Conservation (phyloP, 2,113 vertebrate genomes). For the Amia ocellicauda region DNA sequence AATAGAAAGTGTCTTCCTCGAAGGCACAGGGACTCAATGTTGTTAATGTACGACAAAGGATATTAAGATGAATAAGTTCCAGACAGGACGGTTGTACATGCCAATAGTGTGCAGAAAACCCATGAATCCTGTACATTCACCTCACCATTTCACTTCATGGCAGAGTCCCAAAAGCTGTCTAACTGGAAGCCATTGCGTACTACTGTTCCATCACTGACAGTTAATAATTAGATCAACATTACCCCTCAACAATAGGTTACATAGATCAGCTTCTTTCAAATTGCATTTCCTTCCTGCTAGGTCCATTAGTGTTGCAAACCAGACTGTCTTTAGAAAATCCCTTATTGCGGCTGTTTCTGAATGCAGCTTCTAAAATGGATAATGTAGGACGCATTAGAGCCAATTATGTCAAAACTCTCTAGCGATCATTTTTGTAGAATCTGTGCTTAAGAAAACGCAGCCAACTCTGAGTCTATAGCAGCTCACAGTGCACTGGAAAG, state of each 20-base stretch:
- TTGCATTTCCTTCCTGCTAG: conserved; percentile 92
- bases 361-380: conserved; percentile 83
- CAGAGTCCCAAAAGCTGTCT: conserved; percentile 47
- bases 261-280: conserved; percentile 93
- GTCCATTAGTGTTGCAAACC: conserved; percentile 82
- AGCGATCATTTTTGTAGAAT: conserved; percentile 73
- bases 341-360: conserved; percentile 82
- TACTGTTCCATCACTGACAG: conserved; percentile 81
- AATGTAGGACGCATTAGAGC: conserved; percentile 86
- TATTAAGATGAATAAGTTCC: conserved; percentile 53
- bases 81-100: conserved; percentile 37
- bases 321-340: conserved; percentile 84
- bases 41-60: conserved; percentile 32
- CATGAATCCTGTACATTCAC: conserved; percentile 47
- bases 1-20: conserved; percentile 35
- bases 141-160: conserved; percentile 55
- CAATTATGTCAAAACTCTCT: conserved; percentile 84
- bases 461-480: conserved; percentile 62
- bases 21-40: conserved; percentile 33
- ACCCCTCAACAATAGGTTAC: conserved; percentile 83
- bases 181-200: conserved; percentile 62
- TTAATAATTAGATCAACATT: conserved; percentile 96
- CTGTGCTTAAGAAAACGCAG: conserved; percentile 79
- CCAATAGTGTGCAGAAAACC: conserved; percentile 53
- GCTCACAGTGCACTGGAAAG: conserved; percentile 47